These are phyloP conservation scores for Erebia epiphron DNA, from an alignment of 2,888 invertebrate genomes.

Conservation along the genomic window DNA sequence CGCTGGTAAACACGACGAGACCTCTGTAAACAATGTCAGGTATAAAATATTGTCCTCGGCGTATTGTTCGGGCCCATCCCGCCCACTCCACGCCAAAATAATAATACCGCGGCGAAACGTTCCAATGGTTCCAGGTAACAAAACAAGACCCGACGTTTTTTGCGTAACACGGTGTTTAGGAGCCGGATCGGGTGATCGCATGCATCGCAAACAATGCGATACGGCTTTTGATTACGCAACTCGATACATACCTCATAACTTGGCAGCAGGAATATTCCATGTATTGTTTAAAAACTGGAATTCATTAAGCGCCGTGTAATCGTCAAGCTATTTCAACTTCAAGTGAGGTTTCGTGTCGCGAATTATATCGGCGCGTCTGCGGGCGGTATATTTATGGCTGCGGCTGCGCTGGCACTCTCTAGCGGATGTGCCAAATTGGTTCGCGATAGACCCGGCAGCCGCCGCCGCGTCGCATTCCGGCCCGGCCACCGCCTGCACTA, in stretches of 20 bases:
- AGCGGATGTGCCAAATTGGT: slow-evolving; percentile 82
- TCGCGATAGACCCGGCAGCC: slow-evolving; percentile 77
- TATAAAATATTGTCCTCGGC: slow-evolving; percentile 65
- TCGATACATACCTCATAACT: slow-evolving; percentile 34
- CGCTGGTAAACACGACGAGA: slow-evolving; percentile 51
- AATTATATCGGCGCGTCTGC: slow-evolving; percentile 47
- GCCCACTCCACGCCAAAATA: slow-evolving; percentile 72
- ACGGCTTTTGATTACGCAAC: slow-evolving; percentile 60
- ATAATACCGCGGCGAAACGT: slow-evolving; percentile 58
- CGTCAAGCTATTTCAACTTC: background rate
- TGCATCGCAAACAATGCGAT: slow-evolving; percentile 63
- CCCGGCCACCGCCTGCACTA: slow-evolving; percentile 68
- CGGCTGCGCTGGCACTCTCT: slow-evolving; percentile 62
- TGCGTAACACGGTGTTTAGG: slow-evolving; percentile 71
- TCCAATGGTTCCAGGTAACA: slow-evolving; percentile 72
- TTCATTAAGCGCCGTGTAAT: background rate
- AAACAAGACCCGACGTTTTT: slow-evolving; percentile 65
- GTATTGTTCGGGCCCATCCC: slow-evolving; percentile 66
- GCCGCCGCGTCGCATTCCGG: slow-evolving; percentile 74
- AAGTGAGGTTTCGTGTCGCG: slow-evolving; percentile 46
- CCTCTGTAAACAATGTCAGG: slow-evolving; percentile 77
- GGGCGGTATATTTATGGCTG: slow-evolving; percentile 70
- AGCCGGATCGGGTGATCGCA: slow-evolving; percentile 64
- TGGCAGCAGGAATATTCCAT: slow-evolving; percentile 8
- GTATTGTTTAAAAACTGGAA: background rate